Evolutionary conservation across 2,797 vertebrate genomes (phyloP).

Genomic region (Urophycis tenuis): DNA sequence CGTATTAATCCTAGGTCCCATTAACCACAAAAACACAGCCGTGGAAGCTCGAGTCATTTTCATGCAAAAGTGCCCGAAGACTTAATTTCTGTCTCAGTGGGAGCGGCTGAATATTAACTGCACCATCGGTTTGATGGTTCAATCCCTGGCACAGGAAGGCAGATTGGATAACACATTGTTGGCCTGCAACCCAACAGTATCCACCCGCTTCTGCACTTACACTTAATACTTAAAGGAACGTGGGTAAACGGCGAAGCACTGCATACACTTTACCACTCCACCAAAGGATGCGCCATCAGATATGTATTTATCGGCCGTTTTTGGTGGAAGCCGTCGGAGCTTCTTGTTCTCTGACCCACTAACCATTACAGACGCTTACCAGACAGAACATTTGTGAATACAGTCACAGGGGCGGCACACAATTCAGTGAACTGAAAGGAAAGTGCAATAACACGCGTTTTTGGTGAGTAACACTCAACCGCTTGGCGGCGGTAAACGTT

Average conservation of each 20-base stretch:
- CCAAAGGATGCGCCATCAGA: too few relatives aligned
- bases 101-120: neutral
- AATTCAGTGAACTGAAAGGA: neutral
- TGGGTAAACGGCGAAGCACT: neutral
- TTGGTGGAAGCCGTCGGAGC: too few relatives aligned
- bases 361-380: neutral
- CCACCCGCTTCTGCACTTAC: neutral
- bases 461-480: too few relatives aligned
- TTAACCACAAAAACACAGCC: neutral
- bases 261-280: too few relatives aligned
- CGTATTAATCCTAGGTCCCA: neutral
- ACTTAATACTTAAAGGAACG: neutral
- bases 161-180: constrained; percentile 27
- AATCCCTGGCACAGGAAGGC: constrained; percentile 29
- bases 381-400: neutral
- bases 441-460: neutral
- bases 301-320: neutral
- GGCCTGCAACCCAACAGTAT: constrained; percentile 21
- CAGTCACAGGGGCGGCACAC: neutral
- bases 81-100: neutral
- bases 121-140: constrained; percentile 16
- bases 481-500: neutral
- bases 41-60: neutral
- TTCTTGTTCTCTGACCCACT: neutral
- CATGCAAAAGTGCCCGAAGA: neutral